These are phyloP conservation scores for Nipponacmea schrenckii DNA, from an alignment of 2,888 invertebrate species.

Conservation along the genomic window DNA sequence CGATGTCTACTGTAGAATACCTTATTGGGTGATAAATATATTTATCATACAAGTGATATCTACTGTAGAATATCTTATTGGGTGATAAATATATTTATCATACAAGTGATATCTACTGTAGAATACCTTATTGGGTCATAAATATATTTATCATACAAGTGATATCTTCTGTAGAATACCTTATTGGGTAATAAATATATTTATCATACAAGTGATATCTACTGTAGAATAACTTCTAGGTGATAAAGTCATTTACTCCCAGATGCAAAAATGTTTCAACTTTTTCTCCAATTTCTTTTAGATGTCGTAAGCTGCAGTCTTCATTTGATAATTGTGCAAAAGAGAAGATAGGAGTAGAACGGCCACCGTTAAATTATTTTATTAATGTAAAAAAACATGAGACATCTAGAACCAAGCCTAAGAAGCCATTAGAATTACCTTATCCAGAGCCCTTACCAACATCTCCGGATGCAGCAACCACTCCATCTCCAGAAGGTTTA, in stretches of 20 bases:
- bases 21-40: too few relatives aligned
- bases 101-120: too few relatives aligned
- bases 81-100: too few relatives aligned
- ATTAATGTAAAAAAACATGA: slow-evolving; percentile 51
- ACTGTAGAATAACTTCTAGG: too few relatives aligned
- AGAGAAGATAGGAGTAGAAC: slow-evolving; percentile 57
- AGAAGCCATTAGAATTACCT: slow-evolving; percentile 26
- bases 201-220: too few relatives aligned
- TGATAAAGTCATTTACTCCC: slow-evolving; percentile 63
- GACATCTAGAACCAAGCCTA: slow-evolving; percentile 43
- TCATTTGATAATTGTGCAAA: slow-evolving; percentile 63
- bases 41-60: too few relatives aligned
- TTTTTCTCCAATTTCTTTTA: slow-evolving; percentile 32
- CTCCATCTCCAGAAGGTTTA: neutral
- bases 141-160: too few relatives aligned
- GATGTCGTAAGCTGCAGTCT: slow-evolving; percentile 59
- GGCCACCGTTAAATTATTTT: slow-evolving; percentile 64
- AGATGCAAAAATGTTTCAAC: neutral
- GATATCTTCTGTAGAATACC: too few relatives aligned
- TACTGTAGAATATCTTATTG: too few relatives aligned
- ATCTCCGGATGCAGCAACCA: slow-evolving; percentile 5
- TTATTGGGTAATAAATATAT: too few relatives aligned
- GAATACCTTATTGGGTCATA: too few relatives aligned
- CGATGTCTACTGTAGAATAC: too few relatives aligned
- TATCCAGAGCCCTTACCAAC: slow-evolving; percentile 28